Base-by-base conservation (phyloP, 2,113 vertebrate species). In the Triplophysa siluroides region DNA sequence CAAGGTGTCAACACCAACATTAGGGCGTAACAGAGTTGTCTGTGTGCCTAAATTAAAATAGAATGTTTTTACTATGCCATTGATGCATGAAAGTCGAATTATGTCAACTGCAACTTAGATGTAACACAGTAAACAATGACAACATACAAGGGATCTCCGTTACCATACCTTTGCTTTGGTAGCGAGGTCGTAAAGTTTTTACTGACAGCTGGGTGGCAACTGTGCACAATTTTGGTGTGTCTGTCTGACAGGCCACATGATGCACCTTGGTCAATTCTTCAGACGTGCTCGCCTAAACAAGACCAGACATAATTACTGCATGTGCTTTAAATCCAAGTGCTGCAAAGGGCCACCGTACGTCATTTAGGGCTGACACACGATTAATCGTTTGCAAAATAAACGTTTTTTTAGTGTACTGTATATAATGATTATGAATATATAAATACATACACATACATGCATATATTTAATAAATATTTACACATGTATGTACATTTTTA, bases 131-230 rank as follows among this genome's bases (percentile, higher is more conserved):
- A 8, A 47, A 19, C 16, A 71, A 61, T 23, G 12, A 38, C 8
- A 33, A 33, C 29, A 29, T 29, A 4, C 29, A 16, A 38, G 12
- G 2, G 11, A 10, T 23, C 12, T 60, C 9, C 19, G n/a, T 74
- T 7, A 60, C 1, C 58, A 24, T 41, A 60, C 33, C 71, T 74
- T 21, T 74, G 71, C 63, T 65, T 19, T 33, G 29, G 63, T 65
- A 65, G 29, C 26, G 63, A 38, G 63, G 63, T 10, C 63, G 8
- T 38, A 65, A 18, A 38, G 63, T 65, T 65, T 10, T 47, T 47
- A 47, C 3, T 13, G 45, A 47, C 45, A 47, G 45, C 66, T 74
- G 71, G 4, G 54, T 61, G 71, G 10, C 33, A 73, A 58, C 70
- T 11, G 29, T 60, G 26, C 54, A 24, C 10, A 61, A 2, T 43